Evolutionary conservation across 2,113 vertebrate species (phyloP), one percentile per base, ranked within the genome.

Genomic region (Bubo bubo): DNA sequence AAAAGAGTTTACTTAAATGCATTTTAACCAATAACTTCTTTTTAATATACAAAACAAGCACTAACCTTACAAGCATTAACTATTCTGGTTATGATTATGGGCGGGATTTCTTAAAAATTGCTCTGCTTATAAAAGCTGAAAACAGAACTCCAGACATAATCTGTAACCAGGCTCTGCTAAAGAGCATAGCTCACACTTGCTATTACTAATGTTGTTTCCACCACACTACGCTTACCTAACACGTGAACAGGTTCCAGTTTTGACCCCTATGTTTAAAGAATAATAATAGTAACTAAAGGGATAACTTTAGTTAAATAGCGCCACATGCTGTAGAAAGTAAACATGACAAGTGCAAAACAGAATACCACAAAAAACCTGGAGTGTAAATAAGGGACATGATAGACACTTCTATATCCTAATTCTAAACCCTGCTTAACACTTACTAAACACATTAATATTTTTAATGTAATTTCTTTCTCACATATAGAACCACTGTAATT

Each of bases 21-120:
- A 53, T 53, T 64, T 79, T 8, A 79, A 49, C 7, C 2, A 60
- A 6, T 32, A n/a, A 21, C 3, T 22, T 53, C 9, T 34, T 67
- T 37, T 6, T 7, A 63, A 12, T 21, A 37, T 5, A 27, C 27
- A 34, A 49, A 70, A 1, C 21, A 56, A 72, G 18, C 34, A 2
- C 9, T 3, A 30, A 16, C 5, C 30, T 12, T 2, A n/a, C 39
- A 49, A 59, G 18, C 0, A 0, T 3, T 3, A 59, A 64, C 20
- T 19, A 1, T 4, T 26, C 37, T 3, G 30, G 21, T 5, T 11
- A 7, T 16, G 59, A 19, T 7, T 2, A 15, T 1, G 5, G 19
- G 45, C 14, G 63, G 16, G 34, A 32, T 35, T 60, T 71, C 59
- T 53, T 55, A 16, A 79, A 50, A 59, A 41, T 9, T 34, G 17